Conservation (phyloP, 2,113 vertebrate species). For the Synodontis membranacea region DNA sequence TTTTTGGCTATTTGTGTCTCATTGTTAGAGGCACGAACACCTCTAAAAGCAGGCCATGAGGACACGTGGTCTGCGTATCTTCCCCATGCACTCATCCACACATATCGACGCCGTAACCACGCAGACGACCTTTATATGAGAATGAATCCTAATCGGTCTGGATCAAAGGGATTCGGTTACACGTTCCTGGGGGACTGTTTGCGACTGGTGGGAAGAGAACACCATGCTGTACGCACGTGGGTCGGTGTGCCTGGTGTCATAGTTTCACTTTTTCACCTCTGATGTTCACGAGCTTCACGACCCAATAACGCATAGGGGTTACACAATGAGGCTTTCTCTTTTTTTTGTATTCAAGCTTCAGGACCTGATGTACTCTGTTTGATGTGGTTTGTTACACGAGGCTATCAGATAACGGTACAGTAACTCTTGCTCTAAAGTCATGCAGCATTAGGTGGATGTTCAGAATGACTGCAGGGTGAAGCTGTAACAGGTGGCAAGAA, state of each 20-base stretch:
- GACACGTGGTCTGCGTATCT: background rate
- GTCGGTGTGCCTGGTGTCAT: background rate
- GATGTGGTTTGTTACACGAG: background rate
- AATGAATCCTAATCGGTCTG: background rate
- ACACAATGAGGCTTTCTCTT: background rate
- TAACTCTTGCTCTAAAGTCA: background rate
- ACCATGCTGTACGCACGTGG: background rate
- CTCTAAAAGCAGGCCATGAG: conserved; percentile 3
- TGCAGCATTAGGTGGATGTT: background rate
- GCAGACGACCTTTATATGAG: background rate
- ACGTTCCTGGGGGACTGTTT: background rate
- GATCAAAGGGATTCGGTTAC: background rate
- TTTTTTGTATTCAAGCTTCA: background rate
- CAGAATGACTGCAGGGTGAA: background rate
- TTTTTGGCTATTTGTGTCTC: background rate
- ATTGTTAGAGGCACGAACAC: background rate
- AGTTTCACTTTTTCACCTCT: background rate
- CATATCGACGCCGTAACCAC: background rate
- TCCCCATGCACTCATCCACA: background rate
- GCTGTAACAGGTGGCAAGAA: background rate
- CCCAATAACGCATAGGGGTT: background rate
- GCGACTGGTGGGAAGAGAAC: background rate
- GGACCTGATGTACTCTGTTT: background rate
- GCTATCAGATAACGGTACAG: background rate
- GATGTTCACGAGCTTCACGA: background rate